phyloP scores from a whole-genome alignment of 2,797 vertebrate species.

The Gallinago solitaria region DNA sequence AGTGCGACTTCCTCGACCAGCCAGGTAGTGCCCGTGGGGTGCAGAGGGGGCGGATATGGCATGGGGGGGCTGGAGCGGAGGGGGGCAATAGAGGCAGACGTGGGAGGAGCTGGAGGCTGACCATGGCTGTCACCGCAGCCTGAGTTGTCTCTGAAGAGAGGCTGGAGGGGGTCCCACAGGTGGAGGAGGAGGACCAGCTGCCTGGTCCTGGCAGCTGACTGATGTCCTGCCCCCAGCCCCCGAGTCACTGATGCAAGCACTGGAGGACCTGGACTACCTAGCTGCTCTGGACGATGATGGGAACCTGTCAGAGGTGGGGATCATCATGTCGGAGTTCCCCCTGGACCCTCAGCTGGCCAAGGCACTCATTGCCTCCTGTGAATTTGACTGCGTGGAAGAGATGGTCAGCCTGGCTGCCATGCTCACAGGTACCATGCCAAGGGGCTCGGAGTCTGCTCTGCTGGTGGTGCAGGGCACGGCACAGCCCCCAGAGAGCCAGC shows the following conservation, averaged over 20 bases:
- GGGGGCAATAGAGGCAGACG: accelerated
- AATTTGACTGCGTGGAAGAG: conserved; percentile 94
- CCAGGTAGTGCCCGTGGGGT: conserved; percentile 77
- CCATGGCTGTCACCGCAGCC: accelerated
- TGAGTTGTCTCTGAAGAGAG: neutral
- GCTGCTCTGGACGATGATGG: conserved; percentile 92
- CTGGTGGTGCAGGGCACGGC: accelerated
- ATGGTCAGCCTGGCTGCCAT: conserved; percentile 94
- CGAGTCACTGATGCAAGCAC: conserved; percentile 93
- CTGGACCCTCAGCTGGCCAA: conserved; percentile 91
- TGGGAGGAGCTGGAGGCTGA: no score
- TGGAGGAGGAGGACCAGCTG: neutral
- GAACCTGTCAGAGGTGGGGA: conserved; percentile 92
- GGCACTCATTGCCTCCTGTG: conserved; percentile 91
- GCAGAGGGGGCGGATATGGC: accelerated
- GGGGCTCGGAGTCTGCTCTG: neutral
- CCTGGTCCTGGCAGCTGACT: neutral
- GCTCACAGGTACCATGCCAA: conserved; percentile 81
- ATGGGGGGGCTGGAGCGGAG: accelerated
- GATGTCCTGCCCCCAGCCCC: conserved; percentile 77
- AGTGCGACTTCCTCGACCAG: conserved; percentile 93
- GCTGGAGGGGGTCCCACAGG: accelerated
- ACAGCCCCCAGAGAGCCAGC: neutral
- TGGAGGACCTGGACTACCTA: conserved; percentile 96
- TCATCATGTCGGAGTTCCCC: conserved; percentile 95